Conservation (phyloP, 2,888 invertebrate species). For the Scaptodrosophila latifasciaeformis region DNA sequence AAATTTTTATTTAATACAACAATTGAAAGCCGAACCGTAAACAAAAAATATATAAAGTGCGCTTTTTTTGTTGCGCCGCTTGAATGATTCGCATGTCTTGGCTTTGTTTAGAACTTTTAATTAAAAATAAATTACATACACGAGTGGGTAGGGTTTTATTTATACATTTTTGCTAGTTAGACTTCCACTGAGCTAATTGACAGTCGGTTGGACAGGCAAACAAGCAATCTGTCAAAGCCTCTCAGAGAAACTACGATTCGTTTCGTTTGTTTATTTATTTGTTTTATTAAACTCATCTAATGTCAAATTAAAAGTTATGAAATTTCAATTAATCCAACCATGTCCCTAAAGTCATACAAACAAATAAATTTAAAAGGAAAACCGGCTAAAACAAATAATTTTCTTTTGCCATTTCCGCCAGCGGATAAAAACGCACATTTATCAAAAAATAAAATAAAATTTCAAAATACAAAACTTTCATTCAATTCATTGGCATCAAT, state of each 20-base stretch:
- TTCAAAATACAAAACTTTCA: conserved; percentile 46
- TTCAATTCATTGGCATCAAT: conserved; percentile 59
- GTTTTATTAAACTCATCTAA: conserved; percentile 40
- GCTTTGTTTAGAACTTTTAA: conserved; percentile 61
- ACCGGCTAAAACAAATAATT: neutral
- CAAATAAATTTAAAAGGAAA: no score
- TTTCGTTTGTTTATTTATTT: conserved; percentile 30
- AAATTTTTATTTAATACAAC: conserved; percentile 15
- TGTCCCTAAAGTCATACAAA: conserved; percentile 24
- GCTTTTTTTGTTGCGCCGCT: conserved; percentile 20
- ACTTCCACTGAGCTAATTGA: conserved; percentile 45
- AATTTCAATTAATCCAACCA: conserved; percentile 48
- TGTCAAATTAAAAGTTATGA: conserved; percentile 53
- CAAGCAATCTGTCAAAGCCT: neutral
- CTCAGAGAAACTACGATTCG: conserved; percentile 6
- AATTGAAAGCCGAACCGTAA: neutral
- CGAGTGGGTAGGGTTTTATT: conserved; percentile 38
- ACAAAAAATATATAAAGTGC: neutral
- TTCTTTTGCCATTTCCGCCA: conserved; percentile 2
- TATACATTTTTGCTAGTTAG: neutral
- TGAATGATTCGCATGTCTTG: conserved; percentile 68
- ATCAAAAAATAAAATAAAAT: neutral
- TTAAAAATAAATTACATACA: conserved; percentile 54
- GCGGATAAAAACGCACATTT: neutral
- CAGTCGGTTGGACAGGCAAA: conserved; percentile 17